A percentile compares a stretch with the other conserved stretches of the same genome.
Conservation (phyloP, 2,113 vertebrate species). For the Acrocephalus arundinaceus region DNA sequence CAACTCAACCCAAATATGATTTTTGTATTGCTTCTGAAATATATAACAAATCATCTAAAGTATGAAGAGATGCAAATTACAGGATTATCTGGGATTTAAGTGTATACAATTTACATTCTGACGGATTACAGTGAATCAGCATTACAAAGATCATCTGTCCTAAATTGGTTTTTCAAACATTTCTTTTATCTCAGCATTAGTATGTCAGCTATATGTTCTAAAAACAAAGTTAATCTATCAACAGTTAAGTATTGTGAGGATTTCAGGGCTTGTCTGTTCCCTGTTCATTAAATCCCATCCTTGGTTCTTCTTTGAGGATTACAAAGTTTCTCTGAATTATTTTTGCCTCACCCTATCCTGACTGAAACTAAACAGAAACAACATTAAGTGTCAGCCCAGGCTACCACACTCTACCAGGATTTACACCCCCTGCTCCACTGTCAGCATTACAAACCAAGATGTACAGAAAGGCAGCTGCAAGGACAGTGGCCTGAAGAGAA, state of each 20-base stretch:
- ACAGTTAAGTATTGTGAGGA: rapidly evolving
- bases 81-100: not conserved
- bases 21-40: not conserved
- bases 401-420: not conserved
- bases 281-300: not conserved
- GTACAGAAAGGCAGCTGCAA: not conserved
- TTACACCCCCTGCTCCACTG: not conserved
- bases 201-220: not conserved
- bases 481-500: not conserved
- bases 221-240: not conserved
- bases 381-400: not conserved
- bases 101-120: not conserved
- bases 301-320: not conserved
- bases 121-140: not conserved
- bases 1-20: not conserved
- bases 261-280: not conserved
- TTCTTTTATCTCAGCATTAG: not conserved
- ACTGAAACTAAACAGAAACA: not conserved
- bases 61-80: not conserved
- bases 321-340: not conserved
- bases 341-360: not conserved
- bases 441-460: not conserved
- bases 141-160: not conserved
- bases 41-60: not conserved
- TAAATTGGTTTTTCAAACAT: not conserved